phyloP scores from a whole-genome alignment of 2,113 vertebrate genomes.

The Anolis carolinensis region DNA sequence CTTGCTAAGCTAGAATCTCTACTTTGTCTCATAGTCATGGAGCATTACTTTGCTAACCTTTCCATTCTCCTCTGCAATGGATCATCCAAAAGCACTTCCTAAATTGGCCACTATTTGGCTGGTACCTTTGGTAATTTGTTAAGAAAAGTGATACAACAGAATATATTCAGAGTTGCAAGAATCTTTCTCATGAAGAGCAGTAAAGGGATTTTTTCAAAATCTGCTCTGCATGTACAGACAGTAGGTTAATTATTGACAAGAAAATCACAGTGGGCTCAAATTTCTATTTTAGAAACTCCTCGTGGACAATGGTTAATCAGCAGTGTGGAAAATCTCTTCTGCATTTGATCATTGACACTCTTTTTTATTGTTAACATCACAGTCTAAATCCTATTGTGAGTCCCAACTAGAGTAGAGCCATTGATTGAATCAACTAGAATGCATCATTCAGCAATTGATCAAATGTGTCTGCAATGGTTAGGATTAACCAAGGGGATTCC shows the following conservation, averaged over 20 bases:
- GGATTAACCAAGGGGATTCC: too few species aligned
- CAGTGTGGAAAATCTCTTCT: not conserved
- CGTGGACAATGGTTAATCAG: not conserved
- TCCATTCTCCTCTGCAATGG: slow-evolving; percentile 50
- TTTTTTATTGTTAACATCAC: not conserved
- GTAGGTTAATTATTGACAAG: not conserved
- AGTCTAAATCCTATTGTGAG: too few species aligned
- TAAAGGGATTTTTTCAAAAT: not conserved
- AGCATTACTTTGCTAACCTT: slow-evolving; percentile 60
- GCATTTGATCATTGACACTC: not conserved
- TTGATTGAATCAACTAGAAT: too few species aligned
- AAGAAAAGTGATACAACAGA: slow-evolving; percentile 1
- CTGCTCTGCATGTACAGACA: not conserved
- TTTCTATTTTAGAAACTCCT: not conserved
- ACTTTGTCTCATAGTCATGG: slow-evolving; percentile 48
- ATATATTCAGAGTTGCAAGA: slow-evolving; percentile 3
- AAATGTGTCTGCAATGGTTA: too few species aligned
- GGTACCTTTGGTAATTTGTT: slow-evolving; percentile 40
- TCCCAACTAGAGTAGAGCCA: too few species aligned
- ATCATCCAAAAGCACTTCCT: slow-evolving; percentile 52
- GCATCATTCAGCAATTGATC: too few species aligned
- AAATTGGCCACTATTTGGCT: slow-evolving; percentile 50
- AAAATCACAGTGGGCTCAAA: too few species aligned
- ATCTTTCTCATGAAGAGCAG: slow-evolving; percentile 21
- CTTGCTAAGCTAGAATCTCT: slow-evolving; percentile 52